These are phyloP conservation scores for Pagetopsis macropterus DNA, from an alignment of 2,797 vertebrate species.

Conservation along the genomic window DNA sequence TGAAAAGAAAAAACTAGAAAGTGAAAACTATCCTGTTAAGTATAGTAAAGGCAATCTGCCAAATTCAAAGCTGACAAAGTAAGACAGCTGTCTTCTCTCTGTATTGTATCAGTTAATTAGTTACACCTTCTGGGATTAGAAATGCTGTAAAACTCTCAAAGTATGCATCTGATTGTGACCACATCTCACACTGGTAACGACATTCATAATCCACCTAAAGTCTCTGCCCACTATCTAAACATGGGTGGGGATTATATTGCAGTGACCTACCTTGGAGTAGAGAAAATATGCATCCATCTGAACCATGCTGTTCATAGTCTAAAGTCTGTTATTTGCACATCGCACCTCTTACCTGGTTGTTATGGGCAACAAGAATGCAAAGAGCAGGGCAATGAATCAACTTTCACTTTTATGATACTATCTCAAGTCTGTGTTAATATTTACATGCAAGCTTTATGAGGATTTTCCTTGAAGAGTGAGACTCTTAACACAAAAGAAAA, in stretches of 20 bases:
- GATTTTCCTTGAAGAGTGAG: neutral
- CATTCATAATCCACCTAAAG: constrained; percentile 11
- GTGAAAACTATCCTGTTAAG: neutral
- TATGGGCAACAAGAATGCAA: constrained; percentile 41
- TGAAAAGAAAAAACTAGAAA: neutral
- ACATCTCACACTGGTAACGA: neutral
- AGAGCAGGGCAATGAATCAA: constrained; percentile 30
- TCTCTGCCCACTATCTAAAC: constrained; percentile 67
- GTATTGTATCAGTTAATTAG: constrained; percentile 34
- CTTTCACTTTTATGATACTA: constrained; percentile 13
- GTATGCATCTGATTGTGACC: constrained; percentile 1
- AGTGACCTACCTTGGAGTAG: constrained; percentile 42
- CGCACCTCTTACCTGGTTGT: constrained; percentile 63
- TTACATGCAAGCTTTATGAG: neutral
- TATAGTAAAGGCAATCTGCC: neutral
- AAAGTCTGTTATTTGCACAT: constrained; percentile 72
- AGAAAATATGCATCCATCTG: constrained; percentile 32
- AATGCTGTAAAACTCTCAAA: constrained; percentile 16
- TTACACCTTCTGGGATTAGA: constrained; percentile 29
- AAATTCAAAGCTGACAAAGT: constrained; percentile 17
- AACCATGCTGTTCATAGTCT: constrained; percentile 48
- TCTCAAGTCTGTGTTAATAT: constrained; percentile 2
- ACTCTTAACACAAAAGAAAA: constrained; percentile 4
- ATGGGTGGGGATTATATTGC: constrained; percentile 67
- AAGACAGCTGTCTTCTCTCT: constrained; percentile 43